A percentile compares a stretch with the other conserved stretches of the same genome.
These are phyloP conservation scores for Arion vulgaris DNA, from an alignment of 1,140 invertebrate species.

Conservation along the genomic window DNA sequence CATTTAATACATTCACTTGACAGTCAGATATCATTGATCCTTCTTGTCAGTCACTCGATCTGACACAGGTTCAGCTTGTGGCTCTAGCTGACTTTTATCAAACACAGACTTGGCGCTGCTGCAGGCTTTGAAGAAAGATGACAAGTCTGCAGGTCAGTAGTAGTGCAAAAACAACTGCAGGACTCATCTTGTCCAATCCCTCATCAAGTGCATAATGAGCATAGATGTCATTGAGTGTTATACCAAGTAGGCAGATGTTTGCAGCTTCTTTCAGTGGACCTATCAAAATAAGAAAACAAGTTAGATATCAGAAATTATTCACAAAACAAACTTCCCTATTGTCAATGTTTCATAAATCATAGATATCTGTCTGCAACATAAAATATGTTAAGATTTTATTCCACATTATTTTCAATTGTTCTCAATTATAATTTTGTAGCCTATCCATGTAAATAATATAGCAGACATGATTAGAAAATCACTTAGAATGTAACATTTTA, in stretches of 20 bases:
- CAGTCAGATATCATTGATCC: slow-evolving; percentile 41
- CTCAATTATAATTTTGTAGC: too few species aligned
- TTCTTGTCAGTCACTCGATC: slow-evolving; percentile 38
- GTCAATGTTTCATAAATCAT: too few species aligned
- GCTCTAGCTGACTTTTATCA: slow-evolving; percentile 48
- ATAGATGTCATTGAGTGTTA: slow-evolving; percentile 92
- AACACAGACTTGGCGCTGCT: slow-evolving; percentile 53
- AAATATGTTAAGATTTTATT: too few species aligned
- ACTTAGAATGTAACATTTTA: too few species aligned
- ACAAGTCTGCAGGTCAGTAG: slow-evolving; percentile 94
- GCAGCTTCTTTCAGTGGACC: slow-evolving; percentile 91
- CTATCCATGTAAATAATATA: too few species aligned
- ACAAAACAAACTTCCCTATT: too few species aligned
- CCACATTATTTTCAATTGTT: too few species aligned
- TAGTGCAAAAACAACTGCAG: slow-evolving; percentile 94
- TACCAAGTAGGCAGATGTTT: slow-evolving; percentile 84
- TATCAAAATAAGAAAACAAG: slow-evolving; percentile 72
- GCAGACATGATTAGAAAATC: too few species aligned
- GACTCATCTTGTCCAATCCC: slow-evolving; percentile 92
- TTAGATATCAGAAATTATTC: too few species aligned
- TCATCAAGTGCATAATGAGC: slow-evolving; percentile 94
- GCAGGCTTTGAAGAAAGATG: slow-evolving; percentile 72
- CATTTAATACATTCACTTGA: too few species aligned
- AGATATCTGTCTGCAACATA: too few species aligned
- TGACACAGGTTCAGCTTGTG: slow-evolving; percentile 10